These are phyloP conservation scores for Aurelia aurita DNA, from an alignment of 30 jellyfish, hydroid and myxozoan species.

Conservation along the genomic window DNA sequence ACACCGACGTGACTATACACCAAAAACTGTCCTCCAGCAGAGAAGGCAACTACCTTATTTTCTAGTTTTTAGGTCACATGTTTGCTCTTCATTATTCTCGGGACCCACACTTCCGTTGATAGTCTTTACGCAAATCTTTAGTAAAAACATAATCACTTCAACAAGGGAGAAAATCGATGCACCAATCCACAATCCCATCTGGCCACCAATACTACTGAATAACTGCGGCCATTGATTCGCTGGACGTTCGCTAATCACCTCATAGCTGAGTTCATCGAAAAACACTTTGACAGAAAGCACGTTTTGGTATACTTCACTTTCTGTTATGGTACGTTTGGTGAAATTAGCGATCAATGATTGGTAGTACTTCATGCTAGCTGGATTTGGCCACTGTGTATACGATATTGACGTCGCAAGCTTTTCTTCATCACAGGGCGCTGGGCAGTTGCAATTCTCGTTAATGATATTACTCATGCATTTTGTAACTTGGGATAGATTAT, in stretches of 20 bases:
- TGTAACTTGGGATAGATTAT: neutral
- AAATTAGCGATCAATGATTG: neutral
- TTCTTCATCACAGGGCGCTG: conserved; percentile 8
- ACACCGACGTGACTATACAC: too few species aligned
- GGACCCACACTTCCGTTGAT: too few species aligned
- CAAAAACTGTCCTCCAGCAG: too few species aligned
- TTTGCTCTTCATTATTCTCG: too few species aligned
- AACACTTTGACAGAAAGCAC: neutral
- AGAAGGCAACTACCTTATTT: too few species aligned
- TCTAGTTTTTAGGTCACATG: too few species aligned
- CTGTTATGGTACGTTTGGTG: neutral
- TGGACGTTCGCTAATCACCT: neutral
- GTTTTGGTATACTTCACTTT: neutral
- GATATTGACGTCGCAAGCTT: neutral
- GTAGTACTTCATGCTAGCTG: neutral
- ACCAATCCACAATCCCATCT: conserved; percentile 10
- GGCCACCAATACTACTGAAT: neutral
- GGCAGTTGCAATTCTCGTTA: neutral
- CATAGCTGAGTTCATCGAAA: conserved; percentile 11
- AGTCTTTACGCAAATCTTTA: neutral
- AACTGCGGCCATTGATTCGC: neutral
- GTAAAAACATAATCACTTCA: neutral
- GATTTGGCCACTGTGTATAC: conserved; percentile 6
- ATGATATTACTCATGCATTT: neutral
- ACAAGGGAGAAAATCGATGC: conserved; percentile 3